Base-by-base conservation (phyloP, 1,140 invertebrate species). In the Temnothorax nylanderi region DNA sequence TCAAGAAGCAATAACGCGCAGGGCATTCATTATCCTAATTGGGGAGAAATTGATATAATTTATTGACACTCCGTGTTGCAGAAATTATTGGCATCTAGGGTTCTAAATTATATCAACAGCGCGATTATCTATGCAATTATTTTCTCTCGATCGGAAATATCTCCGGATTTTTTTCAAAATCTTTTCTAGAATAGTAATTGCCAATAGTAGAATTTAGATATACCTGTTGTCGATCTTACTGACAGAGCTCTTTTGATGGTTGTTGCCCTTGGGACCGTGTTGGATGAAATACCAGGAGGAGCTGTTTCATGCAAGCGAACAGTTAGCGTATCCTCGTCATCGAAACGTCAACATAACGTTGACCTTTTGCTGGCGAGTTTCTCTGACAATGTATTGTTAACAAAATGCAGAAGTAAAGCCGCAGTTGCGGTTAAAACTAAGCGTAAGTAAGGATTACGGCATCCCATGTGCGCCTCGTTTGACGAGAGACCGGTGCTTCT, bases 231-330 rank as follows among this genome's bases (percentile, higher is more conserved):
- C 56, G 89, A 84, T 91, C 91, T 95, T 89, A 93, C 75, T 64
- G 94, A 93, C 85, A 92, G 85, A 87, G 82, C 91, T 94, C 91
- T 91, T 92, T 94, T 94, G 87, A 92, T 69, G 86, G 89, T 88
- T 77, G 92, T 18, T 90, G 89, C 72, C 91, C 89, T 93, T 91
- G 89, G 72, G 47, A 90, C 78, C 87, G 77, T 54, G 10, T 56
- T 80, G 71, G 87, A 67, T 85, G 89, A 41, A 89, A 90, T 92
- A 92, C 92, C 91, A 91, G 89, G 85, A 80, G 89, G 90, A 94
- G 91, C 94, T 94, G 93, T 93, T 69, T 69, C 94, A 95, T 94
- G 93, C 92, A 94, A 94, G 92, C 91, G 90, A 93, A 90, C 80
- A 82, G 86, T 91, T 91, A 91, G 82, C 89, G 51, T 64, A 84